A percentile compares a stretch with the other conserved stretches of the same genome.
Conservation (phyloP, 2,888 invertebrate species). For the Tipula unca region DNA sequence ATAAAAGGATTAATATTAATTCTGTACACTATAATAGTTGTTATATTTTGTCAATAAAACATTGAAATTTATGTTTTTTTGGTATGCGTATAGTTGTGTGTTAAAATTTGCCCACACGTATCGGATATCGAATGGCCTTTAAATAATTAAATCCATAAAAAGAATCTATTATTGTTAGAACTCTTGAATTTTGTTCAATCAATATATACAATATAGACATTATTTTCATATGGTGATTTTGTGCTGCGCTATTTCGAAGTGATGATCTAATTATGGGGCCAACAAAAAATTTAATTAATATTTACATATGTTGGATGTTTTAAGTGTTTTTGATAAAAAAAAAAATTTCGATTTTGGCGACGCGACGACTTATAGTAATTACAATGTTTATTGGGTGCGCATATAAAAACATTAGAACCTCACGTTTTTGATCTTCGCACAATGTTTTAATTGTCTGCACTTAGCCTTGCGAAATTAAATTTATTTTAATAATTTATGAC, state of each 20-base stretch:
- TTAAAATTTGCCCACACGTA: not conserved
- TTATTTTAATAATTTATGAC: not conserved
- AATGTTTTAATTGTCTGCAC: not conserved
- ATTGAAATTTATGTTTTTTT: not conserved
- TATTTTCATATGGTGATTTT: not conserved
- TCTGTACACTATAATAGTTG: not conserved
- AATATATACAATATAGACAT: not conserved
- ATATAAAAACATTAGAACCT: not conserved
- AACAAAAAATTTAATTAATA: not conserved
- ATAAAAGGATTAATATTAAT: not conserved
- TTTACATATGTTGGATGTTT: not conserved
- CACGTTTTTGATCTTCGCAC: not conserved
- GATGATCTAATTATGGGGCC: not conserved
- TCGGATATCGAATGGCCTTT: constrained; percentile 14
- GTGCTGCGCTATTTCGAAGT: not conserved
- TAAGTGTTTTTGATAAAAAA: not conserved
- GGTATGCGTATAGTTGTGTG: not conserved
- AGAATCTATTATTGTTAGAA: not conserved
- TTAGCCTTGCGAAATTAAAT: not conserved
- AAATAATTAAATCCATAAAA: not conserved
- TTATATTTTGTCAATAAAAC: not conserved
- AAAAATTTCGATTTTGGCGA: not conserved
- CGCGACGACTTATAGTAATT: not conserved
- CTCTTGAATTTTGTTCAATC: not conserved
- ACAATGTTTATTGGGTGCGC: not conserved